Conservation (phyloP, 2,797 vertebrate species). For the Intellagama lesueurii region DNA sequence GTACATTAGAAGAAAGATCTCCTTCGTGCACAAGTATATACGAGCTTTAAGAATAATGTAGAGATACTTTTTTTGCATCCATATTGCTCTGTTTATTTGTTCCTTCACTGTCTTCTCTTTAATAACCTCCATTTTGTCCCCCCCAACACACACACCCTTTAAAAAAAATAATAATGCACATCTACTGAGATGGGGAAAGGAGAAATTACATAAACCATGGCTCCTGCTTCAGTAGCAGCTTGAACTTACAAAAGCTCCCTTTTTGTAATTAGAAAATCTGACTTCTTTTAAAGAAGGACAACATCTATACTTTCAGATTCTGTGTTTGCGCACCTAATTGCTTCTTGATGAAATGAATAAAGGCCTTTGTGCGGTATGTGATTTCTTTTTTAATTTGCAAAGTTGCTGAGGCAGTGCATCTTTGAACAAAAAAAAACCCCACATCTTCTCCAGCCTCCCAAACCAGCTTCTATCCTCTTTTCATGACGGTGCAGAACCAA, state of each 20-base stretch:
- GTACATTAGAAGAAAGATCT: neutral
- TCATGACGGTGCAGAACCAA: neutral
- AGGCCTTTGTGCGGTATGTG: conserved; percentile 50
- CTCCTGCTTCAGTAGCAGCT: conserved; percentile 60
- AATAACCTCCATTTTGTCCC: conserved; percentile 25
- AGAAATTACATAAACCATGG: conserved; percentile 43
- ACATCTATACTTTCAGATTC: conserved; percentile 59
- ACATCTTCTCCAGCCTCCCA: neutral
- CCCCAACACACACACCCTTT: conserved; percentile 24
- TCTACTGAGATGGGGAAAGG: conserved; percentile 44
- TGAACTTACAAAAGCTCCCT: conserved; percentile 48
- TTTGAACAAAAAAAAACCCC: conserved; percentile 44
- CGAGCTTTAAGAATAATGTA: neutral
- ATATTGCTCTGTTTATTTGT: neutral
- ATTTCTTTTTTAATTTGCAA: conserved; percentile 66
- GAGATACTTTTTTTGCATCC: rapidly evolving
- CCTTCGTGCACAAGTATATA: too few relatives aligned
- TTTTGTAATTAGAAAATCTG: conserved; percentile 76
- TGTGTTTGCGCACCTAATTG: conserved; percentile 74
- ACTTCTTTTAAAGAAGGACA: conserved; percentile 66
- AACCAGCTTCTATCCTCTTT: conserved; percentile 16
- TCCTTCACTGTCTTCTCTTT: conserved; percentile 49
- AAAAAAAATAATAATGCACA: conserved; percentile 54
- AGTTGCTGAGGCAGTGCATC: conserved; percentile 73
- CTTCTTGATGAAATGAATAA: conserved; percentile 74